These are phyloP conservation scores for Dascillus cervinus DNA, from an alignment of 2,888 invertebrate genomes.

Conservation along the genomic window DNA sequence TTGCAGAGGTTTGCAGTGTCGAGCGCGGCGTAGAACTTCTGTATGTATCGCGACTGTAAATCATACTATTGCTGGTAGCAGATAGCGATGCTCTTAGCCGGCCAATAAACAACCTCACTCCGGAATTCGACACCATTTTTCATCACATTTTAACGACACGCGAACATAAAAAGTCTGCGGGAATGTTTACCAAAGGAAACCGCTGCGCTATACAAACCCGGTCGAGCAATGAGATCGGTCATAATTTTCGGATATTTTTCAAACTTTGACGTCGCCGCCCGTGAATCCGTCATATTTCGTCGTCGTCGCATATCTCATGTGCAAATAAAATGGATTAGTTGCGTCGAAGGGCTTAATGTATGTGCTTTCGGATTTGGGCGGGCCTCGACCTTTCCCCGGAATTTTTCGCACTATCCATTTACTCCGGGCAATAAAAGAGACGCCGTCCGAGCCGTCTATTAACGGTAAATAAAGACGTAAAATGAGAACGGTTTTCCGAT, in stretches of 20 bases:
- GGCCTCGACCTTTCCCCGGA: too few species aligned
- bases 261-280: background rate
- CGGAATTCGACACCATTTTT: conserved; percentile 38
- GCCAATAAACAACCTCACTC: conserved; percentile 37
- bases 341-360: too few species aligned
- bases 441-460: too few species aligned
- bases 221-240: conserved; percentile 10
- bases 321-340: too few species aligned
- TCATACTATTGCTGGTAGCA: conserved; percentile 38
- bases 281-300: conserved; percentile 2
- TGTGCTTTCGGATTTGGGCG: too few species aligned
- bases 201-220: conserved; percentile 18
- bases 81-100: conserved; percentile 37
- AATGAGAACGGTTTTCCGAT: too few species aligned
- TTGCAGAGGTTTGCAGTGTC: too few species aligned
- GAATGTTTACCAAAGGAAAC: conserved; percentile 28
- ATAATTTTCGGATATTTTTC: conserved; percentile 9
- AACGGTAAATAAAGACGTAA: too few species aligned
- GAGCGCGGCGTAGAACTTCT: conserved; percentile 22
- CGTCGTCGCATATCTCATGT: too few species aligned
- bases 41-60: conserved; percentile 36
- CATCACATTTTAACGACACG: conserved; percentile 32
- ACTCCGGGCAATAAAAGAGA: too few species aligned
- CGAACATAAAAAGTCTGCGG: conserved; percentile 27
- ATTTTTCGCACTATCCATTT: too few species aligned